Base-by-base conservation (phyloP, 2,888 invertebrate genomes). In the Scaptomyza cyrtandrae region DNA sequence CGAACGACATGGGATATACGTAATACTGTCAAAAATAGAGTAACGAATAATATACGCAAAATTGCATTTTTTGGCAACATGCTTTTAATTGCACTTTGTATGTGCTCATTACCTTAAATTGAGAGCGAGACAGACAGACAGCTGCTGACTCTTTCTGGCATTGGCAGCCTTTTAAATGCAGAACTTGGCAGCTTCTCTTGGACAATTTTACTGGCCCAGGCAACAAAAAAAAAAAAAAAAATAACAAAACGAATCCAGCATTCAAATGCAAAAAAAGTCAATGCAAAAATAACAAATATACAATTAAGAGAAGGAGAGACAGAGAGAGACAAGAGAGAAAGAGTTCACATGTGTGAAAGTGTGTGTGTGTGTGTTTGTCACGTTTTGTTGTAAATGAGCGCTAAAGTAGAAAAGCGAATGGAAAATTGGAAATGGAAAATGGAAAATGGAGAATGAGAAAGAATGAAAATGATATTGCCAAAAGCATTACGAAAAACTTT, bases 41-140 rank as follows among this genome's bases (percentile, higher is more conserved):
- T 54, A 60, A 14, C 14, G 24, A 48, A 62, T 39, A 39, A 62
- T 69, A 70, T 61, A 60, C 73, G 69, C 58, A 78, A 73, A 78
- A 87, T 75, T 80, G 85, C 85, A 87, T 80, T 84, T 84, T 85
- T 88, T 90, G 87, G 90, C 89, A 88, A 75, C 78, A 76, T 69
- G 84, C 78, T 67, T 89, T 88, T 90, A 90, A 90, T 90, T 90
- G 83, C 85, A 88, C 89, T 88, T 80, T 84, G 81, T 88, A 83
- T 84, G 88, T 71, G 79, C 89, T 89, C 90, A 90, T 90, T 90
- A 90, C 87, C 83, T 86, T 89, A 88, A 90, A 90, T 75, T 75
- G 70, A 62, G 59, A 72, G 62, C 50, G 60, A 55, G 59, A 39
- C 37, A 53, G 62, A 50, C 58, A 24, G 24, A 29, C 37, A 60